Conservation (phyloP, 2,888 invertebrate species). For the Drosophila mercatorum region DNA sequence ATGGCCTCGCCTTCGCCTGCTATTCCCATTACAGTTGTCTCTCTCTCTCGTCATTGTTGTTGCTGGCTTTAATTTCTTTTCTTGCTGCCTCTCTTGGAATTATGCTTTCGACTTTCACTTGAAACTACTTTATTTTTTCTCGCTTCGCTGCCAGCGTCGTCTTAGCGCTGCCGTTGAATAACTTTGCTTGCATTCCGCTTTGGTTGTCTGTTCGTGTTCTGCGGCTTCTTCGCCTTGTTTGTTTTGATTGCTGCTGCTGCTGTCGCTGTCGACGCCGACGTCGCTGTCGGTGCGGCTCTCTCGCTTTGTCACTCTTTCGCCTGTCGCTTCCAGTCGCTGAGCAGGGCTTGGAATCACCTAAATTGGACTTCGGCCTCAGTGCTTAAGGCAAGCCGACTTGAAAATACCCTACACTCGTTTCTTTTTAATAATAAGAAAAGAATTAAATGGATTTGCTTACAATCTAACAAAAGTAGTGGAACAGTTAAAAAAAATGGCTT, state of each 20-base stretch:
- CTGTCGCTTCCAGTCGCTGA: not conserved
- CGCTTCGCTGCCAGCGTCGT: conserved; percentile 47
- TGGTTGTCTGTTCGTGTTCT: conserved; percentile 18
- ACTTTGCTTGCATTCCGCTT: conserved; percentile 46
- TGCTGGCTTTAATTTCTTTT: conserved; percentile 40
- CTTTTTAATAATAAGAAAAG: not conserved
- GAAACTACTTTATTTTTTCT: conserved; percentile 31
- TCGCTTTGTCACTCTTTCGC: not conserved
- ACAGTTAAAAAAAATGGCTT: not conserved
- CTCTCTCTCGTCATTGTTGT: conserved; percentile 2
- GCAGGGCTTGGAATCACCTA: conserved; percentile 5
- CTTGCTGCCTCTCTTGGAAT: conserved; percentile 38
- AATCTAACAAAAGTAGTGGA: not conserved
- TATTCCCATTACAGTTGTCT: conserved; percentile 34
- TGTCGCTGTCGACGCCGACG: conserved; percentile 1
- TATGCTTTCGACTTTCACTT: conserved; percentile 64
- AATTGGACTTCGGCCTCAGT: not conserved
- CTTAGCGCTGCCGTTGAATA: conserved; percentile 27
- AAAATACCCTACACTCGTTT: not conserved
- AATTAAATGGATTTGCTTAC: not conserved
- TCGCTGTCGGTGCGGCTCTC: conserved; percentile 3
- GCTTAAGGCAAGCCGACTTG: not conserved
- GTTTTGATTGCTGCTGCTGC: conserved; percentile 32
- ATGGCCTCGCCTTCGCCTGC: conserved; percentile 23
- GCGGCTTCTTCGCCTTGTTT: conserved; percentile 33